A percentile compares a stretch with the other conserved stretches of the same genome.
phyloP scores from a whole-genome alignment of 2,113 vertebrate genomes.

The Nicator chloris region DNA sequence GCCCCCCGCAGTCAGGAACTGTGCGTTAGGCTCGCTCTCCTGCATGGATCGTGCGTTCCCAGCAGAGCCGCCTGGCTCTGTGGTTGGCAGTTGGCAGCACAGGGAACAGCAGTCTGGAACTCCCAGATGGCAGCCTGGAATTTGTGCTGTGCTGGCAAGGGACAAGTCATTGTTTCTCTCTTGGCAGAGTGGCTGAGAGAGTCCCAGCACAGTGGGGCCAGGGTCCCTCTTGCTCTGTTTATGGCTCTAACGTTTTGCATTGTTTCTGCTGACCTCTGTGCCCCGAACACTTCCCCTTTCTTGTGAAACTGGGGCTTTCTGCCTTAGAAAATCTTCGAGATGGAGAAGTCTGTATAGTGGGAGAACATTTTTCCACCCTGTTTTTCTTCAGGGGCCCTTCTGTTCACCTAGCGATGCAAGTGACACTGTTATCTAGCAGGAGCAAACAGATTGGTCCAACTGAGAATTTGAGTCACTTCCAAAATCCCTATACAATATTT shows the following conservation, averaged over 20 bases:
- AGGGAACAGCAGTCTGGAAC: neutral
- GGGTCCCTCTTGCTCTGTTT: neutral
- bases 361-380: neutral
- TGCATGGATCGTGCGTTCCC: neutral
- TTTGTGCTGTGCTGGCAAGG: neutral
- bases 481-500: neutral
- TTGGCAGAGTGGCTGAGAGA: neutral
- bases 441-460: neutral
- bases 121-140: constrained; percentile 29
- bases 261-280: constrained; percentile 4
- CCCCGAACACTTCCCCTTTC: neutral
- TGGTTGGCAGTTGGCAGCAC: neutral
- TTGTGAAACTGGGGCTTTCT: neutral
- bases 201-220: neutral
- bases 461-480: neutral
- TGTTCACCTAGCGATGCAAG: neutral
- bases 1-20: fast-evolving
- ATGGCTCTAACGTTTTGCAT: neutral
- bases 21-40: fast-evolving
- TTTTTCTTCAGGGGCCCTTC: neutral
- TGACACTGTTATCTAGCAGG: neutral
- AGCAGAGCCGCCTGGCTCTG: fast-evolving
- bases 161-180: neutral
- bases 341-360: neutral
- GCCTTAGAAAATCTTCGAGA: neutral